A percentile compares a stretch with the other conserved stretches of the same genome.
Evolutionary conservation across 2,797 vertebrate genomes (phyloP).

Genomic region (Enteromius thamalakanensis): DNA sequence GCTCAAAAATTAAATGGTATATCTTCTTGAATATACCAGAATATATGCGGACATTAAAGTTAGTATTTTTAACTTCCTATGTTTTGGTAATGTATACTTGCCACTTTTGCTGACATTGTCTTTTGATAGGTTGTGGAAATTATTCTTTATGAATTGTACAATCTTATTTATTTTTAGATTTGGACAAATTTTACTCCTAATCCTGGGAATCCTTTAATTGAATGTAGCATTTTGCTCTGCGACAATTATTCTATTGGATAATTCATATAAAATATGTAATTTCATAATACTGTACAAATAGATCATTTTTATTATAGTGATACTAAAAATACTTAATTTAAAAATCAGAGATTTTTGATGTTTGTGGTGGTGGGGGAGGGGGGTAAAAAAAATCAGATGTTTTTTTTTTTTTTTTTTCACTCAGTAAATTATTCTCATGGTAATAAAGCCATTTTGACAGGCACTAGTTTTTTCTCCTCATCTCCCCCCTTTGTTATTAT

Average conservation of each 20-base stretch:
- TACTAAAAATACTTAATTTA: too few relatives aligned
- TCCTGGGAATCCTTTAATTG: not conserved
- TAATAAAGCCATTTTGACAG: conserved; percentile 24
- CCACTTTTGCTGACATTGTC: not conserved
- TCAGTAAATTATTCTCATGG: not conserved
- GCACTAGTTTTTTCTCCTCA: conserved; percentile 21
- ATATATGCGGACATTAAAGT: not conserved
- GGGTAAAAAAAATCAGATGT: too few relatives aligned
- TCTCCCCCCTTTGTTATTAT: conserved; percentile 22
- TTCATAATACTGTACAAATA: not conserved
- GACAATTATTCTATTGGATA: not conserved
- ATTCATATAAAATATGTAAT: not conserved
- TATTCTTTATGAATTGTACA: not conserved
- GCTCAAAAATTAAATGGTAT: not conserved
- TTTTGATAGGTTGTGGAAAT: not conserved
- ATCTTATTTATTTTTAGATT: not conserved
- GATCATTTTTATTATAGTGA: not conserved
- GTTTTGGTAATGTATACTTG: not conserved
- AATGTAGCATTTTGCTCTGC: not conserved
- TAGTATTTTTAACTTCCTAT: not conserved
- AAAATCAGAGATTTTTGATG: not conserved
- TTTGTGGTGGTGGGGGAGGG: not conserved
- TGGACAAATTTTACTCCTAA: not conserved
- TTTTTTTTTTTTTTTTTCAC: not conserved
- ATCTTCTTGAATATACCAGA: not conserved